phyloP scores from a whole-genome alignment of 2,888 invertebrate species.

The Leucania comma region DNA sequence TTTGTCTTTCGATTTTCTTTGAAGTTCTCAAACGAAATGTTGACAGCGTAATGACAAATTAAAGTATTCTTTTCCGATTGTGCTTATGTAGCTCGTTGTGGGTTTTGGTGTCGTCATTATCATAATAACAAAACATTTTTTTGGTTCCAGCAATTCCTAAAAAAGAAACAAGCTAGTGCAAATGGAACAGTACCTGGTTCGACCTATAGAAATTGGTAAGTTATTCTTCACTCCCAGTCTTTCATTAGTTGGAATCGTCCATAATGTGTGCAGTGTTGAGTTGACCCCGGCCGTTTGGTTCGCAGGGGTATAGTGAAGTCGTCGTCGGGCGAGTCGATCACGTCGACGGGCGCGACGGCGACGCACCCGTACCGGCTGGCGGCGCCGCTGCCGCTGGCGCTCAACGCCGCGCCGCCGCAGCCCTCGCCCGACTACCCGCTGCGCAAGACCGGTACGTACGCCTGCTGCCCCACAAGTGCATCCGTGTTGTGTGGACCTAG shows the following conservation, averaged over 20 bases:
- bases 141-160: slow-evolving; percentile 93
- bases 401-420: slow-evolving; percentile 80
- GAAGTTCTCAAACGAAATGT: no score
- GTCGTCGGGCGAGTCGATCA: slow-evolving; percentile 92
- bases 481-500: slow-evolving; percentile 47
- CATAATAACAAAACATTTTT: not conserved
- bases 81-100: not conserved
- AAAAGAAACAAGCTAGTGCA: slow-evolving; percentile 95
- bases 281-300: not conserved
- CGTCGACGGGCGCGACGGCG: slow-evolving; percentile 89
- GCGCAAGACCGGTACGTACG: slow-evolving; percentile 96
- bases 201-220: slow-evolving; percentile 95
- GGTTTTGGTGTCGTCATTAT: not conserved
- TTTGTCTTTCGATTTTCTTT: not conserved
- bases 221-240: not conserved
- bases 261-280: not conserved
- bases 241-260: not conserved
- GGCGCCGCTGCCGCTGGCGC: slow-evolving; percentile 88
- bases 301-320: slow-evolving; percentile 92
- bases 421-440: slow-evolving; percentile 95
- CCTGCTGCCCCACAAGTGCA: slow-evolving; percentile 32
- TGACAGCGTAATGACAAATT: no score
- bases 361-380: slow-evolving; percentile 94
- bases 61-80: no score
- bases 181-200: slow-evolving; percentile 93